phyloP scores from a whole-genome alignment of 2,797 vertebrate genomes.

The Notoglanidium macrostoma region DNA sequence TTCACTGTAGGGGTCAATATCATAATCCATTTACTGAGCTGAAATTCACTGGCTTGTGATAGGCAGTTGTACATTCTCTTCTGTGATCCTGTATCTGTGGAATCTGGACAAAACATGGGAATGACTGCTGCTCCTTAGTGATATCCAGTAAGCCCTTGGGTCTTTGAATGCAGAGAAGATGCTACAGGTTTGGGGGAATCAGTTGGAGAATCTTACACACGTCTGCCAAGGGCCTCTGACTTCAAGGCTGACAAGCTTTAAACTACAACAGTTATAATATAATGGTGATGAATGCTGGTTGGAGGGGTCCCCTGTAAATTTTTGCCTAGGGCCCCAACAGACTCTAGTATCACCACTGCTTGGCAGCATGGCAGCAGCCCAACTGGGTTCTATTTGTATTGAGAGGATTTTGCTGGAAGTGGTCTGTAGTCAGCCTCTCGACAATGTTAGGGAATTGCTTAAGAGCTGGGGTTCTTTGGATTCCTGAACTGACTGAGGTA shows the following conservation, averaged over 20 bases:
- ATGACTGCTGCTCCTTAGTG: background rate
- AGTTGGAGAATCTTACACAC: background rate
- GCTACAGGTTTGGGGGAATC: background rate
- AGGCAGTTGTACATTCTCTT: background rate
- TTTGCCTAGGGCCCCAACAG: too few relatives aligned
- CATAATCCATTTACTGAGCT: background rate
- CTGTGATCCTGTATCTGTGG: too few relatives aligned
- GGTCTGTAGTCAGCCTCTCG: slow-evolving; percentile 13
- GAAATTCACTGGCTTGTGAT: background rate
- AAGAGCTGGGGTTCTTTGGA: background rate
- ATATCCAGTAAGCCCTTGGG: background rate
- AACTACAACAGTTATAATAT: too few relatives aligned
- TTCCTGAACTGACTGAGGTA: slow-evolving; percentile 6
- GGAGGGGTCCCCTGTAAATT: too few relatives aligned
- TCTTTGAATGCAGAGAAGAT: background rate
- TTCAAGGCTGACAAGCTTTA: too few relatives aligned
- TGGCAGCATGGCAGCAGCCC: slow-evolving; percentile 1
- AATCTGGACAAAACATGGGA: background rate
- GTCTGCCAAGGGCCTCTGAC: background rate
- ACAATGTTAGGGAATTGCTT: slow-evolving; percentile 11
- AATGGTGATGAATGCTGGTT: too few relatives aligned
- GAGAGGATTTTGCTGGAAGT: background rate
- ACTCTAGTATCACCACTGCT: too few relatives aligned
- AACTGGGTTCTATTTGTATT: background rate
- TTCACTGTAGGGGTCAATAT: background rate